A percentile compares a stretch with the other conserved stretches of the same genome.
Evolutionary conservation across 2,113 vertebrate species (phyloP).

Genomic region (Onychorhynchus coronatus): DNA sequence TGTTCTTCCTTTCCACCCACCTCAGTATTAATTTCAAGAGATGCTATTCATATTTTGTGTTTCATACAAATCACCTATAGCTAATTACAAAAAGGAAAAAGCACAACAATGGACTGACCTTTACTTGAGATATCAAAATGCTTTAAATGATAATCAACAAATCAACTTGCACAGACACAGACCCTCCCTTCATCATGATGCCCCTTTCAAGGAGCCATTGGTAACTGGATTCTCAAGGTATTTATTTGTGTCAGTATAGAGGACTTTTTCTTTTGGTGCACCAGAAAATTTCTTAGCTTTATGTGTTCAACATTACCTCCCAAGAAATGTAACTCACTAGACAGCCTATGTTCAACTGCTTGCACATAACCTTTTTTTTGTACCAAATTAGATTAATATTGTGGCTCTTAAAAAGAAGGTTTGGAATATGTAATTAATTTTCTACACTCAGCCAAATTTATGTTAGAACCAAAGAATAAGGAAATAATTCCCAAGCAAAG

Average conservation of each 20-base stretch:
- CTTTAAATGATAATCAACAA: not conserved
- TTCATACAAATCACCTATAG: not conserved
- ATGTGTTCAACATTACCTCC: not conserved
- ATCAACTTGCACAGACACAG: not conserved
- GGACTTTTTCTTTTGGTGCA: not conserved
- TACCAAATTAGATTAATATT: not conserved
- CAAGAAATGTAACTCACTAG: not conserved
- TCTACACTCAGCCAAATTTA: not conserved
- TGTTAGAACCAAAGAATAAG: not conserved
- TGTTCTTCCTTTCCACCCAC: constrained; percentile 25
- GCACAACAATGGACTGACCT: not conserved
- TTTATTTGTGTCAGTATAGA: not conserved
- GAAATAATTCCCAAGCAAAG: not conserved
- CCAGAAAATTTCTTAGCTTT: not conserved
- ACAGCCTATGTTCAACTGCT: not conserved
- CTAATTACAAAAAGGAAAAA: not conserved
- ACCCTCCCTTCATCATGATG: not conserved
- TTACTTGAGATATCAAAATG: not conserved
- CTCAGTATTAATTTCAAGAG: constrained; percentile 25
- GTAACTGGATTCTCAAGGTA: not conserved
- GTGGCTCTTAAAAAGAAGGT: not conserved
- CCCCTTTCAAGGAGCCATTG: not conserved
- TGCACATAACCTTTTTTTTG: not conserved
- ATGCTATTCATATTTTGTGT: not conserved
- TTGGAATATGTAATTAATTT: not conserved